Evolutionary conservation across 2,797 vertebrate genomes (phyloP), one percentile per base, ranked within the genome.

Genomic region (Clarias platycephalus): DNA sequence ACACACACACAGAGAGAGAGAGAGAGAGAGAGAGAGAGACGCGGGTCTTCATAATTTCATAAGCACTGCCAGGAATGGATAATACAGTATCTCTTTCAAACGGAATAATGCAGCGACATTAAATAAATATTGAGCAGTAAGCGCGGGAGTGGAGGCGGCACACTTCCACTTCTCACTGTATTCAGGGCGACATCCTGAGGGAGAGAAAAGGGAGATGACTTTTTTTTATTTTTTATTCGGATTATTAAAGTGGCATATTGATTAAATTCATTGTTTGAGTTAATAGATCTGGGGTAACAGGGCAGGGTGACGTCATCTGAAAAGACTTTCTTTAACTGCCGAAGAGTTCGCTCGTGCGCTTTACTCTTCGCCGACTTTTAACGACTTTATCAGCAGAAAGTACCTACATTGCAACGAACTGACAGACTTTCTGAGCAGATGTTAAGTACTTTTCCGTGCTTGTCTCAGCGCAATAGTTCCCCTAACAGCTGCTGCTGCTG

Each of bases 21-120:
- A 37, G 5, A 6, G 37, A 6, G 37, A 6, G 37, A 6, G 37
- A 6, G 37, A 7, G 37, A 40, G 37, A 40, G 5, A 40, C 34
- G 16, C 58, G 40, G 22, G 40, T 85, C 84, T 85, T 82, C 83
- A 88, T 87, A 77, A 85, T 86, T 87, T 81, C 82, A 75, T 60
- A 83, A 67, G 75, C 81, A 16, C 5, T 10, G 71, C 64, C 37
- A 70, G 24, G 31, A 49, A 49, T 12, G 44, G 31, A 71, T 70
- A 70, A 82, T 58, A 18, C 22, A 1, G 34, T 62, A 57, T 83
- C 58, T 37, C 60, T 68, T 80, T 86, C 83, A 89, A 84, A 87
- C 83, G 40, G 86, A 88, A 86, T 88, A 86, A 88, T 84, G 80
- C n/a, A 87, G 81, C 22, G 64, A 86, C 85, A 85, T 87, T 71